Evolutionary conservation across 1,140 invertebrate species (phyloP), one percentile per base, ranked within the genome.

Genomic region (Trichogramma pretiosum): DNA sequence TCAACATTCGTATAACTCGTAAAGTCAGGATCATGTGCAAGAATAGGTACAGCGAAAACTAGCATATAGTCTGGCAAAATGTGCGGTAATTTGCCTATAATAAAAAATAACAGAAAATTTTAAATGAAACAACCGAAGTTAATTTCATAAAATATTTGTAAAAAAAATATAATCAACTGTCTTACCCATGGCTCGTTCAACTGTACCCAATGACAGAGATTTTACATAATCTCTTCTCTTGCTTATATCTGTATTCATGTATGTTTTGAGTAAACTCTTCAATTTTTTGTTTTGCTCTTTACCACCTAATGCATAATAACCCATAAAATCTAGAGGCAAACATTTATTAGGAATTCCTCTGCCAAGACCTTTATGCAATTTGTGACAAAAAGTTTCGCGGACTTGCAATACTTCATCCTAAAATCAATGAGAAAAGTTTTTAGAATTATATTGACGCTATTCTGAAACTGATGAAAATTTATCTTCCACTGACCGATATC

Each of bases 261-360:
- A 89, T 55, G 84, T 78, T 55, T 82, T 83, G 13, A 87, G 71
- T 26, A 77, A 62, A n/a, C 61, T 61, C 48, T 80, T 80, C 28
- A 89, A 67, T 54, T 82, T 79, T 54, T 85, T 83, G 48, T 93
- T 84, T 18, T 82, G 78, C 70, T 96, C 93, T 52, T 86, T 80
- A 9, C 90, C 92, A 21, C 79, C 87, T 19, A 97, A 72, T 9
- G 84, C 85, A 69, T 96, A 94, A 65, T 92, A 89, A 22, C 91
- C 91, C 91, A 98, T 95, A 72, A 97, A 98, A 70, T 97, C 92
- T 41, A 97, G 68, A 2, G 93, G 93, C 37, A 98, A 74, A 65
- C 88, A 91, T 67, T 88, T 88, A 55, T 87, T 84, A 17, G 87
- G 87, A 55, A 92, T 81, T 54, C 87, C 86, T 67, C 82, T 76